These are phyloP conservation scores for Spheniscus humboldti DNA, from an alignment of 2,797 vertebrate genomes.

Conservation along the genomic window DNA sequence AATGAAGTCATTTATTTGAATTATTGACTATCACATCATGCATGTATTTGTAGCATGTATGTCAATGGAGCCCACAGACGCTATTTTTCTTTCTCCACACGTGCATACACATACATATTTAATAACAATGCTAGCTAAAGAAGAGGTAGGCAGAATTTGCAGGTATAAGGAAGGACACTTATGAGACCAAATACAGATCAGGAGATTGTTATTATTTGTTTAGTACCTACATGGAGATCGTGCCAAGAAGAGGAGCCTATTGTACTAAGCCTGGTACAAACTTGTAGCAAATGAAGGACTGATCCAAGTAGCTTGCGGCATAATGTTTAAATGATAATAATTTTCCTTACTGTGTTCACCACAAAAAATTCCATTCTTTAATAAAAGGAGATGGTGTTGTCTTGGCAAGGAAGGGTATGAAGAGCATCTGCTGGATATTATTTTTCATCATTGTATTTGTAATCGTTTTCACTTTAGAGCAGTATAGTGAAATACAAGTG, in stretches of 20 bases:
- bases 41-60: not conserved
- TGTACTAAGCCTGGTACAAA: not conserved
- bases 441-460: not conserved
- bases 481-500: not conserved
- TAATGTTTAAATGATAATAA: not conserved
- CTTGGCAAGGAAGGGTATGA: not conserved
- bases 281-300: not conserved
- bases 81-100: not conserved
- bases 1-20: not conserved
- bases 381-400: not conserved
- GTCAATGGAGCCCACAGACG: not conserved
- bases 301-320: not conserved
- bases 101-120: not conserved
- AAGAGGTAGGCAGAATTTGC: not conserved
- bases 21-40: not conserved
- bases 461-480: not conserved
- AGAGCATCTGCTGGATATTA: not conserved
- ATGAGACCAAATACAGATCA: not conserved
- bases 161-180: not conserved
- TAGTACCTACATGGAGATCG: not conserved
- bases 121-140: not conserved
- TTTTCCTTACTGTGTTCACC: not conserved
- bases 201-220: not conserved
- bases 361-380: not conserved
- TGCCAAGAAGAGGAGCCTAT: not conserved